Conservation (phyloP, 1,140 invertebrate species). For the Mizuhopecten yessoensis region DNA sequence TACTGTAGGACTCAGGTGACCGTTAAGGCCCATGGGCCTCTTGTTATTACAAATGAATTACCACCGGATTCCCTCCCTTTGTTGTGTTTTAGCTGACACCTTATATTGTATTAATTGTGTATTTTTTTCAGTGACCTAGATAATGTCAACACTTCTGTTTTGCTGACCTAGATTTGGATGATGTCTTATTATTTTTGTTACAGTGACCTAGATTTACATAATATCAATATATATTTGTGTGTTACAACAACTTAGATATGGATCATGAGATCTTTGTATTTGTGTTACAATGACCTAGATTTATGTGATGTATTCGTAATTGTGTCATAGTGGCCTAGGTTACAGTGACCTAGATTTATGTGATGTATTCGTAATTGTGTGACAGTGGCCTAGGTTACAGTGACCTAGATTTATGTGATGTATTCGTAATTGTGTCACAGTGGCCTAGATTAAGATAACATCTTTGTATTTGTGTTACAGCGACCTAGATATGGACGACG, state of each 20-base stretch:
- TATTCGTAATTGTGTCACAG: background rate
- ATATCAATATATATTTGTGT: background rate
- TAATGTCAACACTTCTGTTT: background rate
- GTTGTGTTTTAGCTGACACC: too few species aligned
- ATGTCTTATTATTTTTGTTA: background rate
- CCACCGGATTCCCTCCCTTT: too few species aligned
- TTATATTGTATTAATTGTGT: too few species aligned
- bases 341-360: background rate
- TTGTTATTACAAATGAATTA: too few species aligned
- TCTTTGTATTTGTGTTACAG: constrained; percentile 68
- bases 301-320: background rate
- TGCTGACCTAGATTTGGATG: too few species aligned
- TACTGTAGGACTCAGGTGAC: too few species aligned
- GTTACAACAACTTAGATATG: background rate
- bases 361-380: background rate
- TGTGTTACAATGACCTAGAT: background rate
- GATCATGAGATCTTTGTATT: background rate
- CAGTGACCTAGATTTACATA: background rate
- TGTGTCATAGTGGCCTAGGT: background rate
- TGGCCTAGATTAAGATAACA: background rate
- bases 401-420: background rate
- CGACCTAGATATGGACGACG: constrained; percentile 83
- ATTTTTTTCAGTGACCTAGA: background rate
- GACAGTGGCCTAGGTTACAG: background rate
- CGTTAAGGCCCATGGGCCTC: too few species aligned